phyloP scores from a whole-genome alignment of 2,113 vertebrate genomes.

The Calyptomena viridis region DNA sequence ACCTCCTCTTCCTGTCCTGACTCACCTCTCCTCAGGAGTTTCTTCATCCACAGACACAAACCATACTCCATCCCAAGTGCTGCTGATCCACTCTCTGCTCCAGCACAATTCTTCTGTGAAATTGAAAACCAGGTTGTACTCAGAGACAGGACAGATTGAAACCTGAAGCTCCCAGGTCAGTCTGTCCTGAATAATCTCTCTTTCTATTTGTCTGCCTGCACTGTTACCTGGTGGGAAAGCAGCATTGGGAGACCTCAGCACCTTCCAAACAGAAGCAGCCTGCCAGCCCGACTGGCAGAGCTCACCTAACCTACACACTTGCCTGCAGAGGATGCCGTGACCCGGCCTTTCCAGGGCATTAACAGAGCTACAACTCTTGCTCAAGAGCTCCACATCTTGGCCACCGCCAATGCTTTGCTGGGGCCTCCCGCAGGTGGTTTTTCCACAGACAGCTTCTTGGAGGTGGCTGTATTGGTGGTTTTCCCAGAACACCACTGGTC shows the following conservation, averaged over 20 bases:
- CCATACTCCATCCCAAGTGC: background rate
- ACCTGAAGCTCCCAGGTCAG: background rate
- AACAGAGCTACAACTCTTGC: background rate
- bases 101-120: background rate
- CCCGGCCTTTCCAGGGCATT: accelerated
- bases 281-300: accelerated
- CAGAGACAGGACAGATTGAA: background rate
- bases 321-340: accelerated
- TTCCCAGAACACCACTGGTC: background rate
- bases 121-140: background rate
- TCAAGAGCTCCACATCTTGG: background rate
- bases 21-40: background rate
- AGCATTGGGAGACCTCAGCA: background rate
- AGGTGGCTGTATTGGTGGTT: background rate
- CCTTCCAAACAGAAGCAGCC: background rate
- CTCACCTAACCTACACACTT: background rate
- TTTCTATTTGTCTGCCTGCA: background rate
- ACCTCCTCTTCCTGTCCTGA: background rate
- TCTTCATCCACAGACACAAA: background rate
- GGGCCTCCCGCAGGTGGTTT: background rate
- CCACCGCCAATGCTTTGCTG: background rate
- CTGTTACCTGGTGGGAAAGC: background rate
- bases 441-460: background rate
- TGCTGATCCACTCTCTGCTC: background rate
- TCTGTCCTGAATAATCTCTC: background rate